Evolutionary conservation across 2,888 invertebrate genomes (phyloP).

Genomic region (Lutraria lutraria): DNA sequence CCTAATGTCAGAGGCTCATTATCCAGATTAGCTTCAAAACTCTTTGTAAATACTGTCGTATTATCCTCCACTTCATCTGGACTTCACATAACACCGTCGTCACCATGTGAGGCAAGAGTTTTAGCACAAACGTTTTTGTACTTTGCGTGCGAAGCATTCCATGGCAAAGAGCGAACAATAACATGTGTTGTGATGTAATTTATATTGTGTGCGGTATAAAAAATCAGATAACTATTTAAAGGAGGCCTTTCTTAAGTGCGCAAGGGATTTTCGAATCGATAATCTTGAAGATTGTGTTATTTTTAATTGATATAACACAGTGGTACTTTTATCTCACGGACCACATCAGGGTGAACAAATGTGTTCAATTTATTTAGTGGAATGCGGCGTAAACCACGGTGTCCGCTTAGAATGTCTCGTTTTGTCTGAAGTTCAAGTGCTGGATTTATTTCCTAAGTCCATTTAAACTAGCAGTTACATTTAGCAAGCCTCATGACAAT

Average conservation of each 20-base stretch:
- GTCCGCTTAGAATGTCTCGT: too few relatives aligned
- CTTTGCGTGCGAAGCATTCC: slow-evolving; percentile 21
- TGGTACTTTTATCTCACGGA: too few relatives aligned
- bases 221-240: background rate
- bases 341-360: too few relatives aligned
- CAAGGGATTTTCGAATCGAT: background rate
- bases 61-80: slow-evolving; percentile 24
- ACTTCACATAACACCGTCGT: slow-evolving; percentile 21
- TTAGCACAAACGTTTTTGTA: slow-evolving; percentile 26
- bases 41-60: slow-evolving; percentile 30
- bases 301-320: too few relatives aligned
- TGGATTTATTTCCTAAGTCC: too few relatives aligned
- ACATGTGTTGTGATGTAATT: slow-evolving; percentile 8
- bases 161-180: background rate
- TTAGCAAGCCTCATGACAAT: too few relatives aligned
- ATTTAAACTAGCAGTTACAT: too few relatives aligned
- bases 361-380: too few relatives aligned
- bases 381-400: too few relatives aligned
- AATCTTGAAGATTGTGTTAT: background rate
- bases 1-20: slow-evolving; percentile 11
- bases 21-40: slow-evolving; percentile 26
- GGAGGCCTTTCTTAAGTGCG: background rate
- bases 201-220: background rate
- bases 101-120: background rate
- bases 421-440: too few relatives aligned